Evolutionary conservation across 2,888 invertebrate genomes (phyloP).

Genomic region (Hydrotaea cyrtoneurina): DNA sequence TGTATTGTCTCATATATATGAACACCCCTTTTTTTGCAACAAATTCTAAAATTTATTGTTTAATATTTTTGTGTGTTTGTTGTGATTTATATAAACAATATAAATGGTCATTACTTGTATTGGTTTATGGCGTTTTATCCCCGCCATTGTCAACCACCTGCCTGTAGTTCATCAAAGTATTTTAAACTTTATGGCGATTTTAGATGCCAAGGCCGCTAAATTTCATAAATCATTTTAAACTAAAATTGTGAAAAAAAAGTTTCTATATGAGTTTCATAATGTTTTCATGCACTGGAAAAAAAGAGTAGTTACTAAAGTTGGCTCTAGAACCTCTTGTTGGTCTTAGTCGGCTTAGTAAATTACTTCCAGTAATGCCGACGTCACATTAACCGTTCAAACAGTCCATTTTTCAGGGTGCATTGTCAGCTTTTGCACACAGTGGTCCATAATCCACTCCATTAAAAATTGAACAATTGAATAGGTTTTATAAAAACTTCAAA

Average conservation of each 20-base stretch:
- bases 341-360: too few relatives aligned
- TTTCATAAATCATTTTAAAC: slow-evolving; percentile 43
- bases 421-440: too few relatives aligned
- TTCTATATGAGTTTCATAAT: neutral
- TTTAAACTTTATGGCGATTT: slow-evolving; percentile 44
- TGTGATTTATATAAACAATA: slow-evolving; percentile 32
- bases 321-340: too few relatives aligned
- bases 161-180: slow-evolving; percentile 47
- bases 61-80: neutral
- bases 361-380: too few relatives aligned
- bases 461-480: too few relatives aligned
- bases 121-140: neutral
- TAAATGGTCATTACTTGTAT: slow-evolving; percentile 17
- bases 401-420: too few relatives aligned
- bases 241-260: slow-evolving; percentile 26
- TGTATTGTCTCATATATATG: neutral
- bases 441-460: too few relatives aligned
- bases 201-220: slow-evolving; percentile 62
- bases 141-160: slow-evolving; percentile 41
- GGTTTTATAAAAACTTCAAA: too few relatives aligned
- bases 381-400: too few relatives aligned
- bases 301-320: too few relatives aligned
- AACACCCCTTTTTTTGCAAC: neutral
- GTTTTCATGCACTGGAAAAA: neutral
- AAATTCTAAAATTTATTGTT: slow-evolving; percentile 2